A percentile compares a stretch with the other conserved stretches of the same genome.
Evolutionary conservation across 2,888 invertebrate species (phyloP).

Genomic region (Aporophyla nigra): DNA sequence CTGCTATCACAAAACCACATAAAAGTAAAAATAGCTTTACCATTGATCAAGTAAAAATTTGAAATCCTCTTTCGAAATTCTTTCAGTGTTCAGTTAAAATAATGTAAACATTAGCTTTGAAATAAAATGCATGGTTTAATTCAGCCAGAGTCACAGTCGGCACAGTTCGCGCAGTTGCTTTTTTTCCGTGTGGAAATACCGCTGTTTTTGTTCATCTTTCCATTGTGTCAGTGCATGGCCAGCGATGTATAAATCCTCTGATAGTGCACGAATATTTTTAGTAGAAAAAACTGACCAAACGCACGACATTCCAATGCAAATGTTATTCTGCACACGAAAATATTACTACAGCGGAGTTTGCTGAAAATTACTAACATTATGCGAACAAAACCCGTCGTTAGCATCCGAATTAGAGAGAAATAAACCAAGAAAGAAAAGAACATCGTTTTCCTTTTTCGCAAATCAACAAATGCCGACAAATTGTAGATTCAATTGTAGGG

Average conservation of each 20-base stretch:
- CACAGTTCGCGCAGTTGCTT: slow-evolving; percentile 69
- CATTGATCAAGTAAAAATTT: slow-evolving; percentile 6
- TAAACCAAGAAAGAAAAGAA: slow-evolving; percentile 38
- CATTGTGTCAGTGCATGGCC: slow-evolving; percentile 83
- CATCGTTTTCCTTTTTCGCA: slow-evolving; percentile 50
- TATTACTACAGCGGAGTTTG: slow-evolving; percentile 27
- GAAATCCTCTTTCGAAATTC: slow-evolving; percentile 18
- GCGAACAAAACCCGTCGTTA: slow-evolving; percentile 27
- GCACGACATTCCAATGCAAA: slow-evolving; percentile 72
- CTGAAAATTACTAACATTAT: slow-evolving; percentile 31
- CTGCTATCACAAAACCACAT: slow-evolving; percentile 5
- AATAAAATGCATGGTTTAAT: slow-evolving; percentile 64
- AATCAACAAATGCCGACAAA: slow-evolving; percentile 63
- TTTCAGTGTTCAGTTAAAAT: slow-evolving; percentile 42
- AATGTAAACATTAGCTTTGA: slow-evolving; percentile 62
- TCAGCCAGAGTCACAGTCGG: slow-evolving; percentile 59
- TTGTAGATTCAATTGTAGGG: slow-evolving; percentile 71
- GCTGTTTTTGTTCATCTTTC: slow-evolving; percentile 86
- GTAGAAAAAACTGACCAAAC: slow-evolving; percentile 76
- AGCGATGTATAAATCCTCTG: slow-evolving; percentile 87
- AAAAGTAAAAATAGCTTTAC: slow-evolving; percentile 17
- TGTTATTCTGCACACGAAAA: slow-evolving; percentile 65
- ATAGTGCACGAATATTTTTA: slow-evolving; percentile 84
- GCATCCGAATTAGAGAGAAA: slow-evolving; percentile 29
- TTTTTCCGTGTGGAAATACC: slow-evolving; percentile 76